A percentile compares a stretch with the other conserved stretches of the same genome.
phyloP scores from a whole-genome alignment of 2,888 invertebrate genomes.

The Cryptosula pallasiana region DNA sequence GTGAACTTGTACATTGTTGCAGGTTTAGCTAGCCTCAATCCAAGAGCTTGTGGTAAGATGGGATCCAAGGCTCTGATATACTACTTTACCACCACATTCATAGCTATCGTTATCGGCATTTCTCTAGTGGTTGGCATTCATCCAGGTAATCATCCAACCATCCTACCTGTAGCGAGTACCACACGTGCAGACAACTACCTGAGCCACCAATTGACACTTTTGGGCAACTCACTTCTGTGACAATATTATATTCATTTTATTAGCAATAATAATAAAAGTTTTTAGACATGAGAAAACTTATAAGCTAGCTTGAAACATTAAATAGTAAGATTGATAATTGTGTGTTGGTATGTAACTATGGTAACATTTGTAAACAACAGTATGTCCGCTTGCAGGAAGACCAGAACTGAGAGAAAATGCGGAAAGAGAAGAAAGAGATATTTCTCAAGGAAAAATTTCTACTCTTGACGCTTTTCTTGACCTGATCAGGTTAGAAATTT shows the following conservation, averaged over 20 bases:
- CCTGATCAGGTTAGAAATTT: slow-evolving; percentile 58
- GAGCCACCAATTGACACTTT: too few species aligned
- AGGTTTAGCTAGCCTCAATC: slow-evolving; percentile 64
- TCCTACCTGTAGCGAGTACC: too few species aligned
- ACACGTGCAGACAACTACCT: too few species aligned
- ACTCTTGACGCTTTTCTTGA: slow-evolving; percentile 62
- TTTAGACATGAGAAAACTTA: too few species aligned
- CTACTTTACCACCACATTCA: slow-evolving; percentile 63
- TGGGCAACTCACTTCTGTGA: too few species aligned
- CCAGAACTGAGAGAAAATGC: background rate
- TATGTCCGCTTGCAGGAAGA: background rate
- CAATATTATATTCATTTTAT: too few species aligned
- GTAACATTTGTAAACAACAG: too few species aligned
- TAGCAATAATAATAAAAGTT: too few species aligned
- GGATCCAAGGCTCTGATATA: slow-evolving; percentile 62
- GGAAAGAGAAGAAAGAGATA: background rate
- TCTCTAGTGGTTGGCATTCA: slow-evolving; percentile 62
- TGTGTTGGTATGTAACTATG: too few species aligned
- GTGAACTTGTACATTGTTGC: too few species aligned
- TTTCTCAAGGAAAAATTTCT: slow-evolving; percentile 14
- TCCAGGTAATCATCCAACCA: slow-evolving; percentile 61
- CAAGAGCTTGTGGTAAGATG: slow-evolving; percentile 63
- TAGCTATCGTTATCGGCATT: slow-evolving; percentile 62
- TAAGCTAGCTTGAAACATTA: too few species aligned
- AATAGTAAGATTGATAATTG: too few species aligned